Percentiles rank a stretch among this genome's conserved stretches.
phyloP scores from a whole-genome alignment of 1,140 invertebrate genomes.

The Limonius californicus region DNA sequence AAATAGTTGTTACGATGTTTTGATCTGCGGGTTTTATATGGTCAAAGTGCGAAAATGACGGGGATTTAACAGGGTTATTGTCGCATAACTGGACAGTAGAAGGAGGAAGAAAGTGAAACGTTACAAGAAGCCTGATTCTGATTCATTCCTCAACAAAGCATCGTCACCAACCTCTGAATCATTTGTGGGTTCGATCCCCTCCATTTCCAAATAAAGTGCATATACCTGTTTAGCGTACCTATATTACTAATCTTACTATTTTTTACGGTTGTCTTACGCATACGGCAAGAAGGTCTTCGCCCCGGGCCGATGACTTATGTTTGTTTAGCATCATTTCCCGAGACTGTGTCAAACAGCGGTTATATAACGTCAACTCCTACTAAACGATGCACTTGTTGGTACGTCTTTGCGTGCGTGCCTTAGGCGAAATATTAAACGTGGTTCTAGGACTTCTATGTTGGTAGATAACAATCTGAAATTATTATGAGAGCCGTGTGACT shows the following conservation, averaged over 20 bases:
- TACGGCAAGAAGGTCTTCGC: background rate
- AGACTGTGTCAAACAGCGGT: background rate
- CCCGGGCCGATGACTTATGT: background rate
- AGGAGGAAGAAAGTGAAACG: conserved; percentile 6
- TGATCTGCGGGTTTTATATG: background rate
- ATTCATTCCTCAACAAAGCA: conserved; percentile 5
- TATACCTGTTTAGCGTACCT: conserved; percentile 1
- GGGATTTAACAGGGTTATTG: conserved; percentile 6
- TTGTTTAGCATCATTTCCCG: conserved; percentile 4
- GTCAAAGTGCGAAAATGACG: background rate
- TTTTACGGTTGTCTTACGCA: background rate
- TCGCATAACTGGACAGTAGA: conserved; percentile 1
- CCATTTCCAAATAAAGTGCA: conserved; percentile 7
- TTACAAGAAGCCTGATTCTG: conserved; percentile 1
- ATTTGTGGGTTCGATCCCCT: conserved; percentile 5
- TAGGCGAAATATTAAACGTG: conserved; percentile 2
- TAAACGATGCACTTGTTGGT: background rate
- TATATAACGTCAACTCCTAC: no score
- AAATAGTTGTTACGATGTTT: no score
- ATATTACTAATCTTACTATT: conserved; percentile 8
- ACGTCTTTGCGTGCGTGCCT: conserved; percentile 1
- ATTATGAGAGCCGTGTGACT: conserved; percentile 3
- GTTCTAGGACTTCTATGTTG: conserved; percentile 7
- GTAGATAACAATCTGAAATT: conserved; percentile 8
- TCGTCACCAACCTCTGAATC: conserved; percentile 7